A percentile compares a stretch with the other conserved stretches of the same genome.
Conservation (phyloP, 2,888 invertebrate species). For the Aethes cnicana region DNA sequence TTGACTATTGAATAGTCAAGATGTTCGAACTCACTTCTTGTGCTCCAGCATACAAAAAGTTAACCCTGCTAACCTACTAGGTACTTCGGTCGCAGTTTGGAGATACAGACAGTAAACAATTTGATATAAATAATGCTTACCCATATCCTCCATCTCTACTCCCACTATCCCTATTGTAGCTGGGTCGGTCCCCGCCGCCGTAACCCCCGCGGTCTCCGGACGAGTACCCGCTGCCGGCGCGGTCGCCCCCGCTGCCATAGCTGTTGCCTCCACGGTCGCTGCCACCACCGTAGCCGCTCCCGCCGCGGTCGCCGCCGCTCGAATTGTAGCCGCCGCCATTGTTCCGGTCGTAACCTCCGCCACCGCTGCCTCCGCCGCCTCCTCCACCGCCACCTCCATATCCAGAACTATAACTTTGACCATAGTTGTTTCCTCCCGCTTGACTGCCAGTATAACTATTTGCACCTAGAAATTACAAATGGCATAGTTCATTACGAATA, state of each 20-base stretch:
- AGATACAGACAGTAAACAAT: too few relatives aligned
- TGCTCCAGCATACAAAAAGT: too few relatives aligned
- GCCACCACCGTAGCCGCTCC: constrained; percentile 41
- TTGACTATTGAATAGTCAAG: too few relatives aligned
- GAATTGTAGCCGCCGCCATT: constrained; percentile 43
- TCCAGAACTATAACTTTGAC: constrained; percentile 60
- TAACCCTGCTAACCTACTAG: too few relatives aligned
- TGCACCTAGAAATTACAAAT: constrained; percentile 43
- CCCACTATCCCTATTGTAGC: constrained; percentile 82
- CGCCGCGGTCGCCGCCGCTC: constrained; percentile 45
- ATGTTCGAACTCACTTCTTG: too few relatives aligned
- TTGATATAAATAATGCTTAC: constrained; percentile 63
- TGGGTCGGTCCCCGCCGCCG: constrained; percentile 72
- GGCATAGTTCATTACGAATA: constrained; percentile 2
- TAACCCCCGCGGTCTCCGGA: constrained; percentile 72
- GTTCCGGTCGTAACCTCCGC: constrained; percentile 51
- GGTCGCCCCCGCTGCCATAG: constrained; percentile 49
- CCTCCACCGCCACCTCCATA: constrained; percentile 51
- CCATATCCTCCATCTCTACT: constrained; percentile 83
- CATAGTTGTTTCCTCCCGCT: constrained; percentile 59
- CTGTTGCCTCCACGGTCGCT: constrained; percentile 54
- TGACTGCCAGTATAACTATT: constrained; percentile 58
- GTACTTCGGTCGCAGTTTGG: too few relatives aligned
- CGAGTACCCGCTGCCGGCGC: constrained; percentile 63
- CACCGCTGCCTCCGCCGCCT: constrained; percentile 42